phyloP scores from a whole-genome alignment of 2,113 vertebrate species.

The Anser cygnoides region DNA sequence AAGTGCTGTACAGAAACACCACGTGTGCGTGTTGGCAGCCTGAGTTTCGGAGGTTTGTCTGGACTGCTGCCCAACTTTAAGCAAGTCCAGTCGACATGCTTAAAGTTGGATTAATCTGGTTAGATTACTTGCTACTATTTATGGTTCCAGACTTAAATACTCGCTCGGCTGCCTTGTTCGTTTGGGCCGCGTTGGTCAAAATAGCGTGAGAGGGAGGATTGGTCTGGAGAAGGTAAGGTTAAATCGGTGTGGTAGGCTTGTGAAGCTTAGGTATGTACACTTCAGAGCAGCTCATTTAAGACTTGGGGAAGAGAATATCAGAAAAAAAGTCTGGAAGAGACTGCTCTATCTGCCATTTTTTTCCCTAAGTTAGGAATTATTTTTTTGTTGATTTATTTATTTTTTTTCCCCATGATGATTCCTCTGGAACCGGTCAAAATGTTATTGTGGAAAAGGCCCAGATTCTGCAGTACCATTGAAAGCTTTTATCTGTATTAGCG shows the following conservation, averaged over 20 bases:
- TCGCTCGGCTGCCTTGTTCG: fast-evolving
- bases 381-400: not conserved
- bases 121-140: slow-evolving; percentile 47
- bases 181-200: not conserved
- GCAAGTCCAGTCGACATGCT: not conserved
- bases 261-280: not conserved
- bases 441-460: not conserved
- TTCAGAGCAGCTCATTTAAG: not conserved
- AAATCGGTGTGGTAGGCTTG: not conserved
- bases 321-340: not conserved
- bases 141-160: not conserved
- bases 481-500: not conserved
- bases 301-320: not conserved
- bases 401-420: not conserved
- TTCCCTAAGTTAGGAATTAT: not conserved
- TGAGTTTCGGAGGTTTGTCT: not conserved
- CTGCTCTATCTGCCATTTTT: not conserved
- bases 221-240: not conserved
- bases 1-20: not conserved
- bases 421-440: not conserved
- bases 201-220: not conserved
- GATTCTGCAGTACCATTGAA: not conserved
- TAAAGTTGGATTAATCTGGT: slow-evolving; percentile 19
- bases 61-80: not conserved
- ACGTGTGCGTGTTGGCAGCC: not conserved